Conservation (phyloP, 2,113 vertebrate genomes). For the Crocuta crocuta region DNA sequence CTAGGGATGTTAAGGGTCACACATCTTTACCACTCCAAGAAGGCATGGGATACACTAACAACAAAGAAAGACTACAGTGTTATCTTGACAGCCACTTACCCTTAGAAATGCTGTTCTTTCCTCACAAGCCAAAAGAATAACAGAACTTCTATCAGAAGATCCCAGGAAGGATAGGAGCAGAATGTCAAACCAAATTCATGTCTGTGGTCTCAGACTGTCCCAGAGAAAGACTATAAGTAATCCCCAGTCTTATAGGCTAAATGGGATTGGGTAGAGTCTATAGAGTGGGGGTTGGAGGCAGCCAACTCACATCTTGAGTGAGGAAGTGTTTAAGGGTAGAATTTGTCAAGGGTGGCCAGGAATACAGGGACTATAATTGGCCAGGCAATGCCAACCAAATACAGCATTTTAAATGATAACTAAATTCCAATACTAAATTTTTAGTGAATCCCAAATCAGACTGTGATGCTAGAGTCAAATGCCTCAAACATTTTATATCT, state of each 20-base stretch:
- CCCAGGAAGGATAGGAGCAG: neutral
- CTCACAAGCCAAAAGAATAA: slow-evolving; percentile 2
- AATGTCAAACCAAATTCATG: neutral
- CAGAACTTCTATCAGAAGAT: neutral
- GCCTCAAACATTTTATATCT: neutral
- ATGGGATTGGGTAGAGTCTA: neutral
- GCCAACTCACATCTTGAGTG: neutral
- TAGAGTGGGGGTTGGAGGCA: fast-evolving
- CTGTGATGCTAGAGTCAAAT: neutral
- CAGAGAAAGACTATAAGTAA: neutral
- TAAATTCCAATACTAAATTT: neutral
- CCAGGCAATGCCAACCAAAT: neutral
- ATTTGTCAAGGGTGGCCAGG: neutral
- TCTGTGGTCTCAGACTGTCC: neutral
- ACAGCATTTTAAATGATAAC: neutral
- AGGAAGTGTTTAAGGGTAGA: neutral
- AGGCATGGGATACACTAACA: neutral
- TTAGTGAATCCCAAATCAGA: neutral
- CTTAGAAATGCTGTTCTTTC: neutral
- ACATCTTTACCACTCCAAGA: neutral
- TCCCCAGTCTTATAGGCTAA: neutral
- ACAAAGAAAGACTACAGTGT: neutral
- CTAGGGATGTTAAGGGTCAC: neutral
- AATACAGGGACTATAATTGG: neutral
- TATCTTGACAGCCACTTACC: slow-evolving; percentile 46